Percentiles rank a stretch among this genome's conserved stretches.
Evolutionary conservation across 1,140 invertebrate species (phyloP).

Genomic region (Aphidius ervi): DNA sequence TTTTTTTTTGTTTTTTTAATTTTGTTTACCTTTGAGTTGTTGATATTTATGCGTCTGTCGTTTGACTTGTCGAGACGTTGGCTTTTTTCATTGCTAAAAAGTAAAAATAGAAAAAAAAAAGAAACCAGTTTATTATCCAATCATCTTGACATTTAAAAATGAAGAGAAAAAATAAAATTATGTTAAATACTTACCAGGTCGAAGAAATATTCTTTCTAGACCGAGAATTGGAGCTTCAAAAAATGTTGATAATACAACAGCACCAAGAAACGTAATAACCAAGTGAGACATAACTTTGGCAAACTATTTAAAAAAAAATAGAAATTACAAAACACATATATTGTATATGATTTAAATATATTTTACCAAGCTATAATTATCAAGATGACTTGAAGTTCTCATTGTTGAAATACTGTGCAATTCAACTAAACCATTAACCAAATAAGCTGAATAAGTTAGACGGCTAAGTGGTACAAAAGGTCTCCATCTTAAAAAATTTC

Average conservation of each 20-base stretch:
- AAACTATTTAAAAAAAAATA: constrained; percentile 46
- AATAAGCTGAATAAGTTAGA: constrained; percentile 68
- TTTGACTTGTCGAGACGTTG: no score
- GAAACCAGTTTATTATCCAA: no score
- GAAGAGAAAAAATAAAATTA: no score
- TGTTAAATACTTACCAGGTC: constrained; percentile 21
- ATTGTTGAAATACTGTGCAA: constrained; percentile 58
- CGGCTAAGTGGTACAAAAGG: constrained; percentile 62
- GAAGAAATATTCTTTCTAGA: constrained; percentile 62
- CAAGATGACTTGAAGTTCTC: constrained; percentile 54
- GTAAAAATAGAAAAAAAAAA: no score
- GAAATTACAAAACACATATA: constrained; percentile 26
- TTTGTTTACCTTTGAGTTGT: no score
- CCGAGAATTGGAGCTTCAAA: constrained; percentile 69
- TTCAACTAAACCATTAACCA: constrained; percentile 66
- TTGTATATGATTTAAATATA: not conserved
- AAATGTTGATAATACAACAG: constrained; percentile 60
- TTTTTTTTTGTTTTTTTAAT: no score
- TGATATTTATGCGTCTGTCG: constrained; percentile 26
- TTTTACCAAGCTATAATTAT: constrained; percentile 52
- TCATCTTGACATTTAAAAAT: no score
- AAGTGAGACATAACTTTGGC: constrained; percentile 56
- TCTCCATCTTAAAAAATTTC: constrained; percentile 62
- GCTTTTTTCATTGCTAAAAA: no score
- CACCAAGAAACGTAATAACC: constrained; percentile 59